Percentiles rank a stretch among this genome's conserved stretches.
Evolutionary conservation across 2,888 invertebrate genomes (phyloP).

Genomic region (Escarpia spicata): DNA sequence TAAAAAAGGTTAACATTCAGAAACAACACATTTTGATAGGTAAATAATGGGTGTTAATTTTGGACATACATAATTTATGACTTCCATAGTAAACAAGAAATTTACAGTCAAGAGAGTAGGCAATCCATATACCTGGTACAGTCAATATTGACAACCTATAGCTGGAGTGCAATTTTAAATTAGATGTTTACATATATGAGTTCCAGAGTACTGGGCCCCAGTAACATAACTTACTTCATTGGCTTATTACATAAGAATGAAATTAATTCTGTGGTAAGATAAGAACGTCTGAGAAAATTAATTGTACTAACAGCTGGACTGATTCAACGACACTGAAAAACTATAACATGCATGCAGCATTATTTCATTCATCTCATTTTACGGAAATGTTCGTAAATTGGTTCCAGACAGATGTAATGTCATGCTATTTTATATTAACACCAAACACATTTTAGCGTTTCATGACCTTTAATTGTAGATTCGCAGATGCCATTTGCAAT

Average conservation of each 20-base stretch:
- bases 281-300: not conserved
- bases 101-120: not conserved
- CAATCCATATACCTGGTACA: not conserved
- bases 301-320: not conserved
- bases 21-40: not conserved
- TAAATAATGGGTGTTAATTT: not conserved
- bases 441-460: not conserved
- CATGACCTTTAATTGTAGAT: not conserved
- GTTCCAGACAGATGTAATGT: not conserved
- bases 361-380: not conserved
- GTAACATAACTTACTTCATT: not conserved
- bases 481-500: not conserved
- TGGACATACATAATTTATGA: constrained; percentile 4
- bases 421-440: not conserved
- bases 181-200: not conserved
- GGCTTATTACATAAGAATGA: not conserved
- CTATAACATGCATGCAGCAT: not conserved
- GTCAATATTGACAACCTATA: constrained; percentile 1
- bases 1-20: not conserved
- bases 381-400: not conserved
- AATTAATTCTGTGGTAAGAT: not conserved
- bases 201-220: not conserved
- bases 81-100: not conserved
- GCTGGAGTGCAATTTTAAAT: not conserved
- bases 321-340: not conserved